Percentiles rank a stretch among this genome's conserved stretches.
Evolutionary conservation across 2,797 vertebrate genomes (phyloP).

Genomic region (Manis pentadactyla): DNA sequence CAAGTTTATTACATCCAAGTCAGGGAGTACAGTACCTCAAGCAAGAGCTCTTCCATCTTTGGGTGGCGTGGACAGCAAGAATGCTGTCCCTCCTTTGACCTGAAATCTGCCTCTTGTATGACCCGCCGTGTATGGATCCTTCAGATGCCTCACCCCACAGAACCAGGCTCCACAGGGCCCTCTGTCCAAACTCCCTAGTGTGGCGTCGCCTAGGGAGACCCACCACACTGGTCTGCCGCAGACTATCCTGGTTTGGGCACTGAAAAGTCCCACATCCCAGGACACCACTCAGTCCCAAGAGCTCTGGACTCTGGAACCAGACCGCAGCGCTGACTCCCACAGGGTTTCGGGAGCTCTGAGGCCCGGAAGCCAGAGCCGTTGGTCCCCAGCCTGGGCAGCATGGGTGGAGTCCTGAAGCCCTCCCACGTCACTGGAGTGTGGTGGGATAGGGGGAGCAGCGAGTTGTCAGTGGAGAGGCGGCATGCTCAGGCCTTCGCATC

Average conservation of each 20-base stretch:
- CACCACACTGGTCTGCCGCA: background rate
- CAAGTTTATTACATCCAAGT: background rate
- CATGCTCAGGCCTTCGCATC: background rate
- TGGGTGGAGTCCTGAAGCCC: background rate
- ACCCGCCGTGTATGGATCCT: background rate
- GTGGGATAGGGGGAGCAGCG: background rate
- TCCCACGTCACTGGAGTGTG: accelerated
- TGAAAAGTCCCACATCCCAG: background rate
- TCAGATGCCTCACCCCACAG: background rate
- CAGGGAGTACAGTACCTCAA: background rate
- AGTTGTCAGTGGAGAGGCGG: accelerated
- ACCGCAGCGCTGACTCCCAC: too few species aligned
- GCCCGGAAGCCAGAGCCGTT: background rate
- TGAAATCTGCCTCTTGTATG: background rate
- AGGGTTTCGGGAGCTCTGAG: background rate
- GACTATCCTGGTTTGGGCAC: background rate
- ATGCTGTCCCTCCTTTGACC: background rate
- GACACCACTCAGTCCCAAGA: background rate
- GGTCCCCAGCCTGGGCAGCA: background rate
- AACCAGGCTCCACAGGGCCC: background rate
- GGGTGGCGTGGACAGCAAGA: background rate
- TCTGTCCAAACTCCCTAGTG: background rate
- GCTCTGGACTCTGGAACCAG: background rate
- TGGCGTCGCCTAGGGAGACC: background rate
- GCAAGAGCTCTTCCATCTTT: background rate